A percentile compares a stretch with the other conserved stretches of the same genome.
phyloP scores from a whole-genome alignment of 2,888 invertebrate species.

The Drosophila neonasuta region DNA sequence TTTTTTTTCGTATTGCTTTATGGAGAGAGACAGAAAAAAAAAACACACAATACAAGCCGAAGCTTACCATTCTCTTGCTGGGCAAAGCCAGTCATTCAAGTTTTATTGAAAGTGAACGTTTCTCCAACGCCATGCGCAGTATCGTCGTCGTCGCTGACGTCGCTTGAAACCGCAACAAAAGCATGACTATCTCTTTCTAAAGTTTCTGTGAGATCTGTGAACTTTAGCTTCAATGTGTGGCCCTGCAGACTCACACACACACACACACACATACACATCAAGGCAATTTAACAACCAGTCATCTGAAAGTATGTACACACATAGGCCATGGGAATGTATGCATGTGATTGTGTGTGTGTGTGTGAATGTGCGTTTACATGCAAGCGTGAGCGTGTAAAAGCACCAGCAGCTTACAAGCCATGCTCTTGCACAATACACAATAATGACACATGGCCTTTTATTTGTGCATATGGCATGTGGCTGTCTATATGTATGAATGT shows the following conservation, averaged over 20 bases:
- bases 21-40: conserved; percentile 20
- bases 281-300: conserved; percentile 19
- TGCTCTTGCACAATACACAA: conserved; percentile 71
- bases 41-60: conserved; percentile 22
- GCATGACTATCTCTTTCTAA: conserved; percentile 69
- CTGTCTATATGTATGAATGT: neutral
- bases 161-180: conserved; percentile 59
- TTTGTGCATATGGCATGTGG: conserved; percentile 33
- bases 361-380: conserved; percentile 22
- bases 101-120: conserved; percentile 74
- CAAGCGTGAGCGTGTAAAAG: conserved; percentile 35
- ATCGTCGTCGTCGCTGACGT: conserved; percentile 15
- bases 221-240: conserved; percentile 71
- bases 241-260: conserved; percentile 55
- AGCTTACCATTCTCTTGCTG: conserved; percentile 60
- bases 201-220: conserved; percentile 71
- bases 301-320: conserved; percentile 18
- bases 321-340: neutral
- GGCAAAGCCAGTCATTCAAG: conserved; percentile 71
- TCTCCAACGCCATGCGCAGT: conserved; percentile 44
- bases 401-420: conserved; percentile 66
- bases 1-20: conserved; percentile 46
- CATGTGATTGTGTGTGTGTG: conserved; percentile 3
- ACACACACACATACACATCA: neutral
- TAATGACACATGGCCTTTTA: conserved; percentile 59